These are phyloP conservation scores for Eleutherodactylus coqui DNA, from an alignment of 2,797 vertebrate species.

Conservation along the genomic window DNA sequence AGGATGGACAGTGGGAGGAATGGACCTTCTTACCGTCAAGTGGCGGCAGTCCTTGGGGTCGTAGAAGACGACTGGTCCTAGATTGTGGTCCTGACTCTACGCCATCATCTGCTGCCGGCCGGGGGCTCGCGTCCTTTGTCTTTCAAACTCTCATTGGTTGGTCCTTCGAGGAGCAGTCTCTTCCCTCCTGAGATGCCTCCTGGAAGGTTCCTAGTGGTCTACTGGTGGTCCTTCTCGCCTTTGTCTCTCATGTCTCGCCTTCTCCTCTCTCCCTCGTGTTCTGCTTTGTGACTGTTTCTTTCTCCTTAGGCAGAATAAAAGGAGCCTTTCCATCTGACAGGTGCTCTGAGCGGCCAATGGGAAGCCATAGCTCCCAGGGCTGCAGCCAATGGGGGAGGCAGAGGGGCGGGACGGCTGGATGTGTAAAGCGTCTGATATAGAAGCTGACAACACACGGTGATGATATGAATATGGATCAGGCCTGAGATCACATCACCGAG, in stretches of 20 bases:
- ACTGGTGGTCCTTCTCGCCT: background rate
- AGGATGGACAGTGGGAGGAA: background rate
- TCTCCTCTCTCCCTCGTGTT: constrained; percentile 45
- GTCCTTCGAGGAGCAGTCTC: background rate
- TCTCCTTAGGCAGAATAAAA: constrained; percentile 46
- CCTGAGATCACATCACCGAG: constrained; percentile 38
- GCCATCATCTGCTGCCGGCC: background rate
- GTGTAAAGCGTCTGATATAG: constrained; percentile 54
- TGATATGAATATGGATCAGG: constrained; percentile 46
- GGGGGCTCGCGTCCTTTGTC: background rate
- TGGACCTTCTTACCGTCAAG: constrained; percentile 1
- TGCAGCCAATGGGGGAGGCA: background rate
- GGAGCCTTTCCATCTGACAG: constrained; percentile 39
- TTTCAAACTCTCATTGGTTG: background rate
- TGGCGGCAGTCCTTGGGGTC: background rate
- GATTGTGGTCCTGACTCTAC: background rate
- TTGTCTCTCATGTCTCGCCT: constrained; percentile 10
- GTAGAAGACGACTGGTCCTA: background rate
- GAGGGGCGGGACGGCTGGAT: constrained; percentile 19
- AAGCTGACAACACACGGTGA: constrained; percentile 47
- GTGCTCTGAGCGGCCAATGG: constrained; percentile 27
- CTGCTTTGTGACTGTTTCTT: constrained; percentile 44
- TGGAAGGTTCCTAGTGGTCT: background rate
- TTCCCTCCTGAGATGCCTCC: background rate
- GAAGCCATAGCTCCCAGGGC: background rate